phyloP scores from a whole-genome alignment of 2,888 invertebrate genomes.

The Protodeltote pygarga region DNA sequence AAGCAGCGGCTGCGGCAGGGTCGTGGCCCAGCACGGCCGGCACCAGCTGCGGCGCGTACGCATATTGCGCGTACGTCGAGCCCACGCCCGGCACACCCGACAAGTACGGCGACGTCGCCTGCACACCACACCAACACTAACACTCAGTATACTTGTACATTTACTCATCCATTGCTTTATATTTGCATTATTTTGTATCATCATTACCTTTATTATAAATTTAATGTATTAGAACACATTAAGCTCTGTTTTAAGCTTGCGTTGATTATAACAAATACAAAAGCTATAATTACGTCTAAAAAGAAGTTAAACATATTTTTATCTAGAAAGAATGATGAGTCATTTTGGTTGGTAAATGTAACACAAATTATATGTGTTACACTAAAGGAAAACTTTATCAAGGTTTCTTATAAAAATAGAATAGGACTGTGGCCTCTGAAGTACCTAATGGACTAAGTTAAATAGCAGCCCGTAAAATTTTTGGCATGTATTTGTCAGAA shows the following conservation, averaged over 20 bases:
- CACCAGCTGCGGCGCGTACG: constrained; percentile 96
- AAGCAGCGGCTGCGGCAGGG: constrained; percentile 91
- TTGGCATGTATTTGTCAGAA: no score
- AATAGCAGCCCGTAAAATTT: no score
- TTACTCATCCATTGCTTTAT: constrained; percentile 30
- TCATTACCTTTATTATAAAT: no score
- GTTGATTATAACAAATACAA: constrained; percentile 34
- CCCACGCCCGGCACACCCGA: constrained; percentile 96
- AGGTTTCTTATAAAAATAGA: no score
- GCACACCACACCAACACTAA: constrained; percentile 59
- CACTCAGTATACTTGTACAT: constrained; percentile 37
- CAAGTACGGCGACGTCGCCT: constrained; percentile 97
- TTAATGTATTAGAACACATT: constrained; percentile 17
- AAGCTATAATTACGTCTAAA: constrained; percentile 41
- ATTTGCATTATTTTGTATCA: no score
- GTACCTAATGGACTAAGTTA: no score
- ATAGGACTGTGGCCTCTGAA: no score
- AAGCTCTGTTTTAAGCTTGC: constrained; percentile 40
- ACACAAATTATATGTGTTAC: no score
- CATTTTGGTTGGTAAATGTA: no score
- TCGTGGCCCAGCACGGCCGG: constrained; percentile 96
- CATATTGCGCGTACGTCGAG: constrained; percentile 96
- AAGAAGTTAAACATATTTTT: constrained; percentile 15
- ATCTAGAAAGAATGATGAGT: no score
- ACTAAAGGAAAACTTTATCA: no score